phyloP scores from a whole-genome alignment of 2,888 invertebrate genomes.

The Amiota minor region DNA sequence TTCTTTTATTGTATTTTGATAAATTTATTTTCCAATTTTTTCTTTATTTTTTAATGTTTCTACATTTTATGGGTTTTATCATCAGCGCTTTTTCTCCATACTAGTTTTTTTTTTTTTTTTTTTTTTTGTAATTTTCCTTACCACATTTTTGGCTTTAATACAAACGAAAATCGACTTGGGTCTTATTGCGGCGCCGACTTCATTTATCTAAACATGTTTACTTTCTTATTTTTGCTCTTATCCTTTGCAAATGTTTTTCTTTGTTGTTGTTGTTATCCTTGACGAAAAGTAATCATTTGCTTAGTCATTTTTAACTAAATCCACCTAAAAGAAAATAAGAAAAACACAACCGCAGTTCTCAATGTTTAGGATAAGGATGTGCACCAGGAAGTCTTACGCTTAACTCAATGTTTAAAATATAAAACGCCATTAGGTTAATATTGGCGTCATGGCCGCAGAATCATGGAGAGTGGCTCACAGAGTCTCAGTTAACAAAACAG shows the following conservation, averaged over 20 bases:
- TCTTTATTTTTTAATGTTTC: constrained; percentile 12
- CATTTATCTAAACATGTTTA: constrained; percentile 14
- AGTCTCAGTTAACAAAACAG: constrained; percentile 49
- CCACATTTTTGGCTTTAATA: background rate
- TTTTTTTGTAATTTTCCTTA: background rate
- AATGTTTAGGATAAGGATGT: background rate
- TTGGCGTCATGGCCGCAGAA: constrained; percentile 63
- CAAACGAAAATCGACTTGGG: constrained; percentile 13
- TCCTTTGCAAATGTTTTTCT: background rate
- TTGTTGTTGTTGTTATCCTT: no score
- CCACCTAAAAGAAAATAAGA: constrained; percentile 5
- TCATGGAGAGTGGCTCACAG: constrained; percentile 27
- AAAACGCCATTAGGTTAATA: constrained; percentile 66
- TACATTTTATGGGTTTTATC: constrained; percentile 4
- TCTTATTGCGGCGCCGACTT: background rate
- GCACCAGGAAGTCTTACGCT: constrained; percentile 12
- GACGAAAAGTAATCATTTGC: constrained; percentile 27
- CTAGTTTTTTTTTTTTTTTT: background rate
- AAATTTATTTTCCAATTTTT: background rate
- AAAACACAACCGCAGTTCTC: background rate
- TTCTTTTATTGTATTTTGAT: background rate
- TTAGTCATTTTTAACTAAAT: constrained; percentile 27
- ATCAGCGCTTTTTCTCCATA: background rate
- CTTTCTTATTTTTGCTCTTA: background rate
- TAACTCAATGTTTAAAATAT: constrained; percentile 63